phyloP scores from a whole-genome alignment of 2,113 vertebrate genomes.

The Casuarius casuarius region DNA sequence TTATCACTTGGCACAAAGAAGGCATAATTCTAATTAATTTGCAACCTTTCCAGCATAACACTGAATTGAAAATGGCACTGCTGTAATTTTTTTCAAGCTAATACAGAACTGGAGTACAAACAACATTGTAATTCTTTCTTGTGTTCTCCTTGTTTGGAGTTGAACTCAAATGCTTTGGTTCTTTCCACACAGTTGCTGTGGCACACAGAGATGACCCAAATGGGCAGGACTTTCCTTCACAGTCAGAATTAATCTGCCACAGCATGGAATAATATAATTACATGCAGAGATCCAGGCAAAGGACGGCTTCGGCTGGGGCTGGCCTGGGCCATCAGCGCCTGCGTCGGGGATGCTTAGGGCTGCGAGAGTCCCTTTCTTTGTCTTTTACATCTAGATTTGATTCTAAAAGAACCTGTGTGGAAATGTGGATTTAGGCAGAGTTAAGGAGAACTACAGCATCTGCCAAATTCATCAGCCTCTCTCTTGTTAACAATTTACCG shows the following conservation, averaged over 20 bases:
- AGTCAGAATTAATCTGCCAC: slow-evolving; percentile 49
- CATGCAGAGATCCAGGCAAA: slow-evolving; percentile 1
- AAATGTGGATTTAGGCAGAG: neutral
- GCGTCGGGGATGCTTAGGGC: neutral
- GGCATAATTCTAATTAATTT: slow-evolving; percentile 87
- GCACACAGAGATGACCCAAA: slow-evolving; percentile 28
- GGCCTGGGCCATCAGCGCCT: neutral
- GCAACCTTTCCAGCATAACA: slow-evolving; percentile 80
- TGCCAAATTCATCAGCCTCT: neutral
- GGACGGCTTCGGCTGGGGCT: neutral
- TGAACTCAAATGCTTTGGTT: neutral
- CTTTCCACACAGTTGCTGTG: neutral
- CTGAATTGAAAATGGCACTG: slow-evolving; percentile 78
- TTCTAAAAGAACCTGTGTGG: neutral
- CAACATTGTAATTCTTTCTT: slow-evolving; percentile 38
- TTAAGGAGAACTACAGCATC: neutral
- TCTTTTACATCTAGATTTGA: neutral
- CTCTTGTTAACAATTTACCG: slow-evolving; percentile 3
- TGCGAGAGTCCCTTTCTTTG: neutral
- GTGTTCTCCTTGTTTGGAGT: slow-evolving; percentile 29
- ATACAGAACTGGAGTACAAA: slow-evolving; percentile 48
- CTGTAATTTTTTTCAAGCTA: slow-evolving; percentile 68
- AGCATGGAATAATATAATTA: slow-evolving; percentile 39
- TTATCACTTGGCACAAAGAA: slow-evolving; percentile 86
- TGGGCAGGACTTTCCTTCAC: slow-evolving; percentile 59